Base-by-base conservation (phyloP, 2,797 vertebrate species). In the Sebastes itinus region DNA sequence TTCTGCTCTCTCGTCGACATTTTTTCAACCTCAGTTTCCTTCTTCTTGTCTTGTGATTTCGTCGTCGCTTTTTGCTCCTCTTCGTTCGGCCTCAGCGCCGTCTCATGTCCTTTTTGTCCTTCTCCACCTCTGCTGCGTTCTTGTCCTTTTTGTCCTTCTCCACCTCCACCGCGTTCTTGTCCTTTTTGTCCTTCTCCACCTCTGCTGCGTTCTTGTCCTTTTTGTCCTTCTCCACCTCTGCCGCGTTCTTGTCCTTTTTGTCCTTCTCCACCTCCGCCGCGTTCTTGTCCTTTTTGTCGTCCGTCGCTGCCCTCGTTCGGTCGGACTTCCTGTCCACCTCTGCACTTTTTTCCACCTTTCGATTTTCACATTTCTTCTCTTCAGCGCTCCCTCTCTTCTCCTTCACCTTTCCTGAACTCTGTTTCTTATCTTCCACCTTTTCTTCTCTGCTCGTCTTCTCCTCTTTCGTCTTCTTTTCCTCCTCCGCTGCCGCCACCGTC, bases 61-160 rank as follows among this genome's bases (percentile, higher is more conserved):
- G 2, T 3, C 0, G 55, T 3, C 1, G 6, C 12, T 46, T 6
- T 82, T 7, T 60, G 20, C 18, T 52, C 16, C 6, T 38, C 28
- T 9, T 28, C 49, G 0, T 3, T n/a, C 13, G 14, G 73, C 3
- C 5, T 72, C 13, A 0, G 1, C 3, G 1, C 0, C 2, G 4
- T 14, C 7, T 63, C 20, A 2, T 13, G 35, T 35, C 32, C 32
- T 33, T 33, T 33, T 33, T 33, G 32, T 33, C 32, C 32, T 33
- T 33, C 32, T 33, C 32, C 32, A 33, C 32, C 32, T 33, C 32
- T 9, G 9, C 30, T 1, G 30, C 30, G 7, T 32, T 32, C 30
- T 32, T 32, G 30, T 30, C 28, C 28, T 28, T 28, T 28, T 28
- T 28, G 28, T 28, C 28, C 28, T 28, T 28, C 28, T 28, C 28